Base-by-base conservation (phyloP, 2,113 vertebrate genomes). In the Larimichthys polyactis region DNA sequence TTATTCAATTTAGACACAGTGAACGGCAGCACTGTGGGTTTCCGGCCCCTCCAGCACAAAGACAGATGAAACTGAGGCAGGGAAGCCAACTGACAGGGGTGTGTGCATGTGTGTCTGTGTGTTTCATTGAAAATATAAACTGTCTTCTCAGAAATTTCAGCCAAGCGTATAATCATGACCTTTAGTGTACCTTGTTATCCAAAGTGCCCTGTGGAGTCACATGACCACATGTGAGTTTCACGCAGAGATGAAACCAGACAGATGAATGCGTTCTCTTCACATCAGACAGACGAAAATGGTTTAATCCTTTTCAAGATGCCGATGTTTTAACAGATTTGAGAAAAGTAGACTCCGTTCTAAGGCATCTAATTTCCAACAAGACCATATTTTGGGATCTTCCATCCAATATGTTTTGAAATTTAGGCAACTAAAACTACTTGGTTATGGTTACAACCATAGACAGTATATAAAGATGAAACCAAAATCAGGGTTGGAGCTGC, bases 31-130 rank as follows among this genome's bases (percentile, higher is more conserved):
- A 15, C 60, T 29, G 79, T 66, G 64, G 78, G 70, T 67, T 83
- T 83, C 63, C 67, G 76, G 40, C 57, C 58, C 66, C 75, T 87
- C 62, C 70, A 82, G 74, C 81, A 51, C 68, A 15, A 54, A 75
- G 70, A 63, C 63, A 44, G n/a, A n/a, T n/a, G n/a, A n/a, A 80
- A 87, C 54, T 0, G 17, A 59, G 54, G 20, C 17, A 27, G 48
- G 11, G 51, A n/a, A 55, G 62, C 36, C 65, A 77, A 29, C 62
- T 58, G 43, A 58, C 49, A 59, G 70, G 55, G 63, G 40, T 49
- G 29, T 63, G 43, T 11, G 12, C 11, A 52, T 66, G 67, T 71
- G 60, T 66, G 57, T 65, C 19, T 48, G 24, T 46, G 16, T 46
- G 22, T 27, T 29, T 27, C 32, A 19, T 1, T 46, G 22, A 32